Evolutionary conservation across 2,113 vertebrate species (phyloP).

Genomic region (Baryphthengus martii): DNA sequence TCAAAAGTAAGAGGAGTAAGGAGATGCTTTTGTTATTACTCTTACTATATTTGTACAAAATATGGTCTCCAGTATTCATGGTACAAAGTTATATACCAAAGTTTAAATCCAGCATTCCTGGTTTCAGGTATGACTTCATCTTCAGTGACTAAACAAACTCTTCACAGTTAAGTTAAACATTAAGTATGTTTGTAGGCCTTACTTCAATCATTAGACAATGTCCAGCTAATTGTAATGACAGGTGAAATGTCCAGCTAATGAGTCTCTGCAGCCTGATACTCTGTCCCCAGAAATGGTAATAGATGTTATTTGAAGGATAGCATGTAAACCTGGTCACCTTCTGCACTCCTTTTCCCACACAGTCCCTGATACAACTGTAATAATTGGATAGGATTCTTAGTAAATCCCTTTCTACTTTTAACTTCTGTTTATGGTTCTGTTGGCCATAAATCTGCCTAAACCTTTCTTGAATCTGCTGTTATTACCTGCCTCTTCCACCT

Average conservation of each 20-base stretch:
- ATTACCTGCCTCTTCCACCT: neutral
- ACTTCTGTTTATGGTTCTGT: neutral
- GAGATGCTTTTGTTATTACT: neutral
- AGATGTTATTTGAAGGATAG: neutral
- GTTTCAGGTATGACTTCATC: neutral
- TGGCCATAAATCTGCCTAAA: neutral
- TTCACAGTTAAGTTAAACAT: neutral
- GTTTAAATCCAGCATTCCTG: neutral
- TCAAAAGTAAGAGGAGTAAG: neutral
- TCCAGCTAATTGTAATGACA: neutral
- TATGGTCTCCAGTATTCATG: neutral
- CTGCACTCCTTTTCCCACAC: neutral
- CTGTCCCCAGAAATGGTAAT: neutral
- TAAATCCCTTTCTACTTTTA: neutral
- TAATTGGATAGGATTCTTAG: neutral
- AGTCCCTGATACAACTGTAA: neutral
- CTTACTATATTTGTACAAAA: neutral
- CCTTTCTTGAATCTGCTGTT: neutral
- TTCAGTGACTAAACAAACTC: neutral
- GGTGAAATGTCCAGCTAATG: neutral
- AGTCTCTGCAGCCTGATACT: neutral
- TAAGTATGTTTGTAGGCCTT: neutral
- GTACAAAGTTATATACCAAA: neutral
- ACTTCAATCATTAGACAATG: neutral
- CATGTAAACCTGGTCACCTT: neutral